These are phyloP conservation scores for Minunthozetes semirufus DNA, from an alignment of 2,888 invertebrate species.

Conservation along the genomic window DNA sequence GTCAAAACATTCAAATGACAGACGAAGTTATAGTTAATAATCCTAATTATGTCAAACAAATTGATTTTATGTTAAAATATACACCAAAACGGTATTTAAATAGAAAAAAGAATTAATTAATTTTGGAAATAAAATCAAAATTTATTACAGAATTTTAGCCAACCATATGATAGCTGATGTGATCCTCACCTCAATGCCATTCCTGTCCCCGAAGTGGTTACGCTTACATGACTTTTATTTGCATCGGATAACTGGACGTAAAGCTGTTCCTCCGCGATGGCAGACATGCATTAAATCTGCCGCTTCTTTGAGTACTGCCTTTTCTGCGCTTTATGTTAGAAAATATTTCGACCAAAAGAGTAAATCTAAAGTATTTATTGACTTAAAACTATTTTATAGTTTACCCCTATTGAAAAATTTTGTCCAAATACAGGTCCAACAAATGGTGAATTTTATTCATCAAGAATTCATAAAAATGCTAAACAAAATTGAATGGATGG, in stretches of 20 bases:
- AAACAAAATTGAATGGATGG: slow-evolving; percentile 81
- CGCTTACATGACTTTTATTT: slow-evolving; percentile 71
- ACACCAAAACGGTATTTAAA: background rate
- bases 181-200: slow-evolving; percentile 45
- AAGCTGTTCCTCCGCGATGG: slow-evolving; percentile 65
- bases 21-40: slow-evolving; percentile 5
- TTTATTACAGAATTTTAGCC: slow-evolving; percentile 55
- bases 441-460: slow-evolving; percentile 79
- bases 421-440: slow-evolving; percentile 46
- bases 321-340: slow-evolving; percentile 67
- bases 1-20: background rate
- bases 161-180: slow-evolving; percentile 92
- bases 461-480: slow-evolving; percentile 72
- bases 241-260: slow-evolving; percentile 66
- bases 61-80: background rate
- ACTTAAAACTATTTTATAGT: background rate
- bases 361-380: slow-evolving; percentile 56
- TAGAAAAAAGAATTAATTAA: no score
- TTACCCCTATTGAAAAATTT: background rate
- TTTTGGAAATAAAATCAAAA: background rate
- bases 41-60: slow-evolving; percentile 19
- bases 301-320: slow-evolving; percentile 40
- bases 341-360: slow-evolving; percentile 80
- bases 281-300: slow-evolving; percentile 70
- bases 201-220: slow-evolving; percentile 49